These are phyloP conservation scores for Phaonia tiefii DNA, from an alignment of 2,888 invertebrate species.

Conservation along the genomic window DNA sequence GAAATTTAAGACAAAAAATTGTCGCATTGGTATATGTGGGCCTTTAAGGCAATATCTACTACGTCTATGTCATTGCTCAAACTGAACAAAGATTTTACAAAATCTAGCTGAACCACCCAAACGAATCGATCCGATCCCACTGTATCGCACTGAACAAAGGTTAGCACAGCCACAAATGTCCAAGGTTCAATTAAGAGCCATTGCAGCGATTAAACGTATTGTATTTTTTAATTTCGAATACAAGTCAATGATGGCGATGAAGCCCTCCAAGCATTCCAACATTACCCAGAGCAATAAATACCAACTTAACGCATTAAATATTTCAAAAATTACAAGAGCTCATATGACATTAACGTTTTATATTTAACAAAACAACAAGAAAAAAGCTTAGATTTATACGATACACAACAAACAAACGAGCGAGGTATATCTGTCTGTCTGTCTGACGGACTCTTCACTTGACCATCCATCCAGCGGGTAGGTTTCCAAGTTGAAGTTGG, in stretches of 20 bases:
- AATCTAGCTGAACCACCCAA: too few species aligned
- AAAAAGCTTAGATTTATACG: background rate
- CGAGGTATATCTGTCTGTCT: constrained; percentile 3
- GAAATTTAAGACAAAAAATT: too few species aligned
- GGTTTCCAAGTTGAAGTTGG: constrained; percentile 32
- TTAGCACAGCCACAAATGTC: background rate
- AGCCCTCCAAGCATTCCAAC: constrained; percentile 72
- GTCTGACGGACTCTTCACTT: background rate
- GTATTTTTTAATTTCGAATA: background rate
- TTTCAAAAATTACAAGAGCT: constrained; percentile 69
- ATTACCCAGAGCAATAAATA: constrained; percentile 79
- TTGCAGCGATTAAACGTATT: constrained; percentile 25
- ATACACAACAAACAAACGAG: constrained; percentile 27
- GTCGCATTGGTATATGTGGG: too few species aligned
- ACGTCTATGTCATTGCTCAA: too few species aligned
- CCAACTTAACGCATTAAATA: constrained; percentile 79
- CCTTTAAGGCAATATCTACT: too few species aligned
- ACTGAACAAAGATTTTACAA: too few species aligned
- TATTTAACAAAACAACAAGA: constrained; percentile 71
- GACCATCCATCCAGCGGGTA: constrained; percentile 39
- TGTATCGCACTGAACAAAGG: constrained; percentile 5
- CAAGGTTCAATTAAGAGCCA: constrained; percentile 12
- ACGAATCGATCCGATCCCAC: too few species aligned
- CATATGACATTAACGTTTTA: constrained; percentile 63
- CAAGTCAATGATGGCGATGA: constrained; percentile 30